Evolutionary conservation across 2,797 vertebrate species (phyloP).

Genomic region (Notolabrus celidotus): DNA sequence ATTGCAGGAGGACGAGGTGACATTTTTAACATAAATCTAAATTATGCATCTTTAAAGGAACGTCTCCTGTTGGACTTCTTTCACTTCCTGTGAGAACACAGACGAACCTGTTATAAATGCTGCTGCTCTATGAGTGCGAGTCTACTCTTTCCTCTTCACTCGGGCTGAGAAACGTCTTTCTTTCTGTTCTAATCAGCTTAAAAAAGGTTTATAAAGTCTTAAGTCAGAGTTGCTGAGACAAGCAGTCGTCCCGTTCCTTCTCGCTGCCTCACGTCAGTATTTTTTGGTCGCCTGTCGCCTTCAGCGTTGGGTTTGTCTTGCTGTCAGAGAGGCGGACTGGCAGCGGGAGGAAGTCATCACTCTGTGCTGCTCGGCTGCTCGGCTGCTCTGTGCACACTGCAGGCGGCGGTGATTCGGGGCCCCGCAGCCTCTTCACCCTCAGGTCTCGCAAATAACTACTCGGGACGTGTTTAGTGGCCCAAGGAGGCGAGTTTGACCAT

Average conservation of each 20-base stretch:
- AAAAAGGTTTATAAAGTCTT: background rate
- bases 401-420: background rate
- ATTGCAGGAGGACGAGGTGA: too few relatives aligned
- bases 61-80: too few relatives aligned
- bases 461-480: conserved; percentile 52
- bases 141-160: background rate
- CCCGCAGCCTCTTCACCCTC: conserved; percentile 30
- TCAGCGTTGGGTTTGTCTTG: conserved; percentile 42
- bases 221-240: conserved; percentile 6
- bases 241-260: conserved; percentile 5
- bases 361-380: conserved; percentile 29
- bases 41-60: too few relatives aligned
- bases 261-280: conserved; percentile 19
- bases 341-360: conserved; percentile 52
- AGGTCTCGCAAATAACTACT: conserved; percentile 50
- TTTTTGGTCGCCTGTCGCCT: conserved; percentile 26
- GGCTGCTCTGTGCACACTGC: conserved; percentile 17
- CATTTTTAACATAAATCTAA: too few relatives aligned
- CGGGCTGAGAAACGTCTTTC: background rate
- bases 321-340: conserved; percentile 39
- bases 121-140: background rate
- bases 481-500: conserved; percentile 32
- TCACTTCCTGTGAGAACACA: too few relatives aligned
- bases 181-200: conserved; percentile 1
- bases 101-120: background rate